A percentile compares a stretch with the other conserved stretches of the same genome.
phyloP scores from a whole-genome alignment of 2,797 vertebrate genomes.

The Carcharodon carcharias region DNA sequence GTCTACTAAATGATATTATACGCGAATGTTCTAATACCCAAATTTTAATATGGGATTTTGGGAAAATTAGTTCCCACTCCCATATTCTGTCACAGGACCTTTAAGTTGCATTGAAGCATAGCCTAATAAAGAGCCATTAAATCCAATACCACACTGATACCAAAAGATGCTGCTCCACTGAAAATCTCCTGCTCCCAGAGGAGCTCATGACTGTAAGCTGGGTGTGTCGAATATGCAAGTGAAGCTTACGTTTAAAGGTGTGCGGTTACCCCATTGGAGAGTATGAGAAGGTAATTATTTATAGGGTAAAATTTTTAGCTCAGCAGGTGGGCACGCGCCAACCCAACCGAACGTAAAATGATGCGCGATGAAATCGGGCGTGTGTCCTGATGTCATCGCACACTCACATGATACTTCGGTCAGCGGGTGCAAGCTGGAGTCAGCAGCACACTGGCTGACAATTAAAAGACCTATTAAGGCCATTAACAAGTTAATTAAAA shows the following conservation, averaged over 20 bases:
- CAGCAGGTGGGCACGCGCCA: too few species aligned
- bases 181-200: background rate
- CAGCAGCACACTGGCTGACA: too few species aligned
- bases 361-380: too few species aligned
- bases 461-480: too few species aligned
- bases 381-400: too few species aligned
- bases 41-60: background rate
- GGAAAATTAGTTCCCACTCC: background rate
- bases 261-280: background rate
- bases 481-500: too few species aligned
- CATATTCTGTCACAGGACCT: background rate
- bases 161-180: background rate
- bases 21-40: background rate
- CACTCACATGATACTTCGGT: too few species aligned
- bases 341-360: too few species aligned
- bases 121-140: background rate
- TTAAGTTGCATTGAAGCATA: background rate
- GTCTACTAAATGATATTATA: background rate
- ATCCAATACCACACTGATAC: background rate
- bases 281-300: background rate
- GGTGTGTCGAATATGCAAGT: background rate
- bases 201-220: background rate
- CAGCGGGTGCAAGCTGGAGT: too few species aligned
- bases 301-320: background rate
- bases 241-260: background rate